Evolutionary conservation across 1,140 invertebrate species (phyloP), one percentile per base, ranked within the genome.

Genomic region (Kradibia gibbosae): DNA sequence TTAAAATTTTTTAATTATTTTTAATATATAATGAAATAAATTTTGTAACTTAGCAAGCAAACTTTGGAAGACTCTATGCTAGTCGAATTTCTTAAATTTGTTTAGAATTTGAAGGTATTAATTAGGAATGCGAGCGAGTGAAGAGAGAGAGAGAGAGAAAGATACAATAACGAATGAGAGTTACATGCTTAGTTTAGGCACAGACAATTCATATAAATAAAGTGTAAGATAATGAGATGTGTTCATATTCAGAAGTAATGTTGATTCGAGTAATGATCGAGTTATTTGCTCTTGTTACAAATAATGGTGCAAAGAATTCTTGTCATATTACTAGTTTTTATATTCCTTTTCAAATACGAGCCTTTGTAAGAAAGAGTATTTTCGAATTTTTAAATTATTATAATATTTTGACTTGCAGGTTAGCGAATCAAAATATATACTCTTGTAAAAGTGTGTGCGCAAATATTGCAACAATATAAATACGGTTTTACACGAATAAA

Each of bases 341-440:
- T 67, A 67, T 67, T 39, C 20, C 34, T 67, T 67, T 36, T 39
- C 62, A 67, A 67, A 67, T 22, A 67, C 17, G n/a, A 67, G 39
- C 5, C 62, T 67, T 67, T 67, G 62, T 34, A 39, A 67, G 62
- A 22, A 36, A 5, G 34, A 67, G 39, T 8, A 39, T 67, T 39
- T 67, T 67, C 28, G 8, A n/a, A 39, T 22, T n/a, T n/a, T 39
- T 5, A 36, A 22, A n/a, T 39, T 67, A 39, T 39, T 4, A 67
- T 67, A 67, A 36, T 67, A 36, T 67, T 67, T 67, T n/a, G n/a
- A n/a, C n/a, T n/a, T 67, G 39, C 39, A 39, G 34, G 62, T 67
- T 22, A 67, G 7, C 11, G 34, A 39, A 67, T 67, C 34, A 11
- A 22, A 67, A 67, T 67, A 8, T 39, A 67, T 36, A 36, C 22